These are phyloP conservation scores for Chelon labrosus DNA, from an alignment of 2,797 vertebrate species.

Conservation along the genomic window DNA sequence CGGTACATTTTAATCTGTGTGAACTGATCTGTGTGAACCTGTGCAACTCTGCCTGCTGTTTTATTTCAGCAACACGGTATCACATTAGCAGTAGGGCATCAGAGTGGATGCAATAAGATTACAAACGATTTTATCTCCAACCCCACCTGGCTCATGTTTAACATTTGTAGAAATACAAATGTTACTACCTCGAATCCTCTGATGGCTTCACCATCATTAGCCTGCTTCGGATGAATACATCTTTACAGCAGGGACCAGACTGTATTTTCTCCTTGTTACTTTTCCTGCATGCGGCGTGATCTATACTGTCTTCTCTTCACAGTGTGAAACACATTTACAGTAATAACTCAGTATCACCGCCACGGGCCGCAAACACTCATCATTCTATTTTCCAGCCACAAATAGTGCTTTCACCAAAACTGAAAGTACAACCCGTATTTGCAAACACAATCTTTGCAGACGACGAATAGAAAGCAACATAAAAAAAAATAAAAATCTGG, in stretches of 20 bases:
- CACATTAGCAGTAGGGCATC: constrained; percentile 8
- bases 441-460: constrained; percentile 2
- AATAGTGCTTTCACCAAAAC: constrained; percentile 15
- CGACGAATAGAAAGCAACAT: not conserved
- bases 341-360: constrained; percentile 34
- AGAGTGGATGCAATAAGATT: constrained; percentile 18
- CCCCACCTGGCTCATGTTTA: constrained; percentile 37
- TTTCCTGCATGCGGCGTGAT: constrained; percentile 26
- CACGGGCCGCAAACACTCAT: constrained; percentile 15
- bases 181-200: constrained; percentile 16
- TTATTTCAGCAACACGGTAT: constrained; percentile 23
- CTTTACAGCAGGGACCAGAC: constrained; percentile 39
- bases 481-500: constrained; percentile 4
- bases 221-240: constrained; percentile 24
- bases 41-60: constrained; percentile 1
- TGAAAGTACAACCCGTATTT: constrained; percentile 13
- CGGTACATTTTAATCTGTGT: too few species aligned
- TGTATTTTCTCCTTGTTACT: constrained; percentile 6
- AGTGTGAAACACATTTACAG: constrained; percentile 43
- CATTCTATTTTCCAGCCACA: constrained; percentile 1
- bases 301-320: constrained; percentile 23
- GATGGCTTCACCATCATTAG: constrained; percentile 32
- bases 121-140: constrained; percentile 32
- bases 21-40: too few species aligned
- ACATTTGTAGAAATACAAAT: constrained; percentile 30